phyloP scores from a whole-genome alignment of 2,797 vertebrate genomes.

The Halcyon chelicuti region DNA sequence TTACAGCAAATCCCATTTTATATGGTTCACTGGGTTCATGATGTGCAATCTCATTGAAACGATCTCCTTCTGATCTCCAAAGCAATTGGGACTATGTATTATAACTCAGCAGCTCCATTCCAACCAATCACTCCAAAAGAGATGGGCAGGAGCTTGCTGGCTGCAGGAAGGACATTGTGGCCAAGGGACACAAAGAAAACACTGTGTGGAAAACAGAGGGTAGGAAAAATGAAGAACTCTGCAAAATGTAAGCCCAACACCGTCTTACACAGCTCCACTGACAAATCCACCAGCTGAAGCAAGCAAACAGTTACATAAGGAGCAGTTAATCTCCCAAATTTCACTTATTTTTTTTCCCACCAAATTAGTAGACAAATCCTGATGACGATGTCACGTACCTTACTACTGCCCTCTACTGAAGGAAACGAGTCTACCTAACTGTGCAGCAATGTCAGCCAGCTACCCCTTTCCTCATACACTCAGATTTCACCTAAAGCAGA shows the following conservation, averaged over 20 bases:
- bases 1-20: neutral
- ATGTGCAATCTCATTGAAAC: neutral
- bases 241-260: neutral
- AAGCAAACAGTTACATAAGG: neutral
- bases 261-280: neutral
- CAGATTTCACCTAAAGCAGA: neutral
- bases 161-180: fast-evolving
- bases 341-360: neutral
- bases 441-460: neutral
- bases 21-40: neutral
- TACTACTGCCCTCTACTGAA: slow-evolving; percentile 30
- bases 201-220: fast-evolving
- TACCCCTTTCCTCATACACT: neutral
- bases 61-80: neutral
- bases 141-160: neutral
- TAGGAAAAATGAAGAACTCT: neutral
- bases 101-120: neutral
- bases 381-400: neutral
- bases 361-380: fast-evolving
- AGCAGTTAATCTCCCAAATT: neutral
- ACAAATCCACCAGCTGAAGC: neutral
- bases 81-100: neutral
- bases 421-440: neutral
- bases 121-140: neutral
- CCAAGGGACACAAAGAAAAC: neutral